These are phyloP conservation scores for Eudemis profundana DNA, from an alignment of 2,888 invertebrate species.

Conservation along the genomic window DNA sequence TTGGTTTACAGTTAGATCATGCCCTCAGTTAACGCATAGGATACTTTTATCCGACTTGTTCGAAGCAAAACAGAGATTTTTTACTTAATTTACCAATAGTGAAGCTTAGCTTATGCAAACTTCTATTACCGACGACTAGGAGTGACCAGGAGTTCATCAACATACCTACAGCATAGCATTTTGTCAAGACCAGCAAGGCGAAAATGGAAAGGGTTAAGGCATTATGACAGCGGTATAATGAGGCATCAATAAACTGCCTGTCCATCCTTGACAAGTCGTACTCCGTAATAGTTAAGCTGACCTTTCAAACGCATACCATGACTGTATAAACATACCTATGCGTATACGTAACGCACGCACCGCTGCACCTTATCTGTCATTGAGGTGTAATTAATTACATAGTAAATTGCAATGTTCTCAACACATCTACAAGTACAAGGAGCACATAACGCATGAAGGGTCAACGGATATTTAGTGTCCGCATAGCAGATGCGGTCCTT, in stretches of 20 bases:
- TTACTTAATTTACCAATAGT: no score
- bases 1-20: no score
- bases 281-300: conserved; percentile 29
- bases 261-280: conserved; percentile 27
- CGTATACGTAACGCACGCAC: conserved; percentile 53
- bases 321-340: conserved; percentile 14
- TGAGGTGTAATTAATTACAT: conserved; percentile 80
- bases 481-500: conserved; percentile 83
- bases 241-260: conserved; percentile 11
- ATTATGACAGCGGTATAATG: conserved; percentile 5
- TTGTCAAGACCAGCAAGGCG: neutral
- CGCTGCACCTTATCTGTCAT: conserved; percentile 80
- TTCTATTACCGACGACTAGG: no score
- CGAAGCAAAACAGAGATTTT: no score
- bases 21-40: no score
- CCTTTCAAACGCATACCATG: conserved; percentile 40
- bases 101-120: no score
- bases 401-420: conserved; percentile 67
- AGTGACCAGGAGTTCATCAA: no score
- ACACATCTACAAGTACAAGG: conserved; percentile 59
- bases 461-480: conserved; percentile 83
- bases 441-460: conserved; percentile 72
- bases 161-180: no score
- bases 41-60: no score
- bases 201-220: neutral